Base-by-base conservation (phyloP, 2,113 vertebrate genomes). In the Bolborhynchus lineola region DNA sequence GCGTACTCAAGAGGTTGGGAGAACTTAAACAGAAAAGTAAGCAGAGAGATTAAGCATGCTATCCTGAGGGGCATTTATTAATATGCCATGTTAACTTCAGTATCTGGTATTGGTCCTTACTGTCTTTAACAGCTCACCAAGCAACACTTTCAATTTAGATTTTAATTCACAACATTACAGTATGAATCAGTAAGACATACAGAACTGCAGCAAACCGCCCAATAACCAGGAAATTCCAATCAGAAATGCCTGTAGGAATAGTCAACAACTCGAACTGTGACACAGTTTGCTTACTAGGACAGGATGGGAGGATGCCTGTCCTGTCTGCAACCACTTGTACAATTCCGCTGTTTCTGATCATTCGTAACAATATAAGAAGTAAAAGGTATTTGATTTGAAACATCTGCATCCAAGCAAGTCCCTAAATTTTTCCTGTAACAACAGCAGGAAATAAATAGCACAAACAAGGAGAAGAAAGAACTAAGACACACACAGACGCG, bases 391-490 rank as follows among this genome's bases (percentile, higher is more conserved):
- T 93, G 42, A 78, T 75, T 82, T 39, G 72, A 23, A 88, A 67
- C 20, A 82, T 69, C 81, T 96, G 59, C 92, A 71, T 23, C 50
- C 81, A 8, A 65, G 20, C 15, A 79, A 52, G 33, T 47, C 44
- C 33, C n/a, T 62, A 65, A 65, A 49, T 25, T 78, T 77, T 81
- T 74, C 50, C 59, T 60, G 84, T 60, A 92, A 75, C 9, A 63
- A 93, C 55, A 46, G 39, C 11, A 67, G 72, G 80, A 92, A 97
- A 87, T 68, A 86, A 78, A 86, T 9, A 84, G 42, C 64, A 84
- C 42, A 91, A 91, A 88, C 12, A 90, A 70, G 24, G 20, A 90
- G 64, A 92, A 90, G 24, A 76, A 79, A 85, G 33, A 80, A 88
- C 53, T 57, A 82, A 71, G 69, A 68, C 41, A 65, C 46, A 60